A percentile compares a stretch with the other conserved stretches of the same genome.
Conservation (phyloP, 2,888 invertebrate genomes). For the Drosophila maculinotata region DNA sequence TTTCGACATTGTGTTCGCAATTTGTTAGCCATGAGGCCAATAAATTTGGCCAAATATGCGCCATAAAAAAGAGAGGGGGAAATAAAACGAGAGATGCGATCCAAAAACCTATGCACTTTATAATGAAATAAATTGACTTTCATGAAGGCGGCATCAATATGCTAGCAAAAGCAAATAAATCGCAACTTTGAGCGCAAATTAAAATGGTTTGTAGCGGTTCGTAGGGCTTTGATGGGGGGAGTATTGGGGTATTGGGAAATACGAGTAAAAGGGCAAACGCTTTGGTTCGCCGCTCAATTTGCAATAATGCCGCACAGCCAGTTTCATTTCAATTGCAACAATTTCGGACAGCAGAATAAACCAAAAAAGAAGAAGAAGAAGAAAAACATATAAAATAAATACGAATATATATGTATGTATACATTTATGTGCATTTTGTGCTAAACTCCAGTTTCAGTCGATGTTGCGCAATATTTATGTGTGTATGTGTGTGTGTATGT, state of each 20-base stretch:
- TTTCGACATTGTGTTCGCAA: conserved; percentile 72
- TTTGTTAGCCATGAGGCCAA: conserved; percentile 74
- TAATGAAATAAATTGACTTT: conserved; percentile 79
- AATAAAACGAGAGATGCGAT: conserved; percentile 27
- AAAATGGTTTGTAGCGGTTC: conserved; percentile 48
- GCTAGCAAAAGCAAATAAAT: conserved; percentile 63
- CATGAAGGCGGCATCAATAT: conserved; percentile 63
- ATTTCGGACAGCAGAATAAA: conserved; percentile 41
- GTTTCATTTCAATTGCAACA: conserved; percentile 65
- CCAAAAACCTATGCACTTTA: conserved; percentile 68
- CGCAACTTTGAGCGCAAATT: conserved; percentile 63
- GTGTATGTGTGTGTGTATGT: conserved; percentile 25
- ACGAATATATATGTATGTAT: not conserved
- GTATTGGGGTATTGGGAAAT: not conserved
- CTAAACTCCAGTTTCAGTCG: conserved; percentile 51
- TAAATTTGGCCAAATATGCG: conserved; percentile 71
- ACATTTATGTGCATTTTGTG: conserved; percentile 20
- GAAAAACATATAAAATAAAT: conserved; percentile 10
- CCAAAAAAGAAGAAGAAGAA: conserved; percentile 21
- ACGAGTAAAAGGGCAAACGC: conserved; percentile 30
- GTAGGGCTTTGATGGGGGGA: not conserved
- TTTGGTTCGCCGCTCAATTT: conserved; percentile 61
- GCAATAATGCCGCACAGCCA: conserved; percentile 56
- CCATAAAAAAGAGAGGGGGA: conserved; percentile 50
- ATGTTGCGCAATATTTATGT: conserved; percentile 37